Evolutionary conservation across 2,888 invertebrate genomes (phyloP).

Genomic region (Synergus japonicus): DNA sequence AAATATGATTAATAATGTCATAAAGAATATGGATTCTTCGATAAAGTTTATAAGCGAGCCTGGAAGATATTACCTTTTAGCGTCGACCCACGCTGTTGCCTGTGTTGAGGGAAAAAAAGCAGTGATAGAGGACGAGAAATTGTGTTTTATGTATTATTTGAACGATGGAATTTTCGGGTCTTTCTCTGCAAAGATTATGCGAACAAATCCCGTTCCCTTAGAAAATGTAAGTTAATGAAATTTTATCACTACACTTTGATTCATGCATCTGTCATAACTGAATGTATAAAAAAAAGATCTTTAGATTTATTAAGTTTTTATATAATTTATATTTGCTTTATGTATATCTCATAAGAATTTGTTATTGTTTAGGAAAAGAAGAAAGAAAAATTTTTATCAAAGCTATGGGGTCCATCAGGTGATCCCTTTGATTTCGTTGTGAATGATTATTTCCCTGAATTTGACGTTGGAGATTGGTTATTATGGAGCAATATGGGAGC

Average conservation of each 20-base stretch:
- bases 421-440: background rate
- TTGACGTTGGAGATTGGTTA: background rate
- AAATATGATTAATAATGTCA: conserved; percentile 78
- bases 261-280: too few relatives aligned
- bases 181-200: conserved; percentile 79
- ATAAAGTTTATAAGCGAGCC: conserved; percentile 81
- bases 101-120: conserved; percentile 79
- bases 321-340: background rate
- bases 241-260: background rate
- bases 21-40: conserved; percentile 75
- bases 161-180: conserved; percentile 83
- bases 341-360: background rate
- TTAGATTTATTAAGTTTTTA: background rate
- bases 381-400: background rate
- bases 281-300: too few relatives aligned
- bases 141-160: conserved; percentile 79
- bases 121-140: conserved; percentile 63
- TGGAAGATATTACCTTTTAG: conserved; percentile 82
- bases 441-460: background rate
- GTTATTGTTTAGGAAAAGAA: background rate
- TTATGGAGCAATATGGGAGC: background rate
- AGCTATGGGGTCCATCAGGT: background rate
- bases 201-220: conserved; percentile 58
- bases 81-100: conserved; percentile 80
- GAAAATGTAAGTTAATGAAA: conserved; percentile 47